phyloP scores from a whole-genome alignment of 2,113 vertebrate species.

The Osmerus eperlanus region DNA sequence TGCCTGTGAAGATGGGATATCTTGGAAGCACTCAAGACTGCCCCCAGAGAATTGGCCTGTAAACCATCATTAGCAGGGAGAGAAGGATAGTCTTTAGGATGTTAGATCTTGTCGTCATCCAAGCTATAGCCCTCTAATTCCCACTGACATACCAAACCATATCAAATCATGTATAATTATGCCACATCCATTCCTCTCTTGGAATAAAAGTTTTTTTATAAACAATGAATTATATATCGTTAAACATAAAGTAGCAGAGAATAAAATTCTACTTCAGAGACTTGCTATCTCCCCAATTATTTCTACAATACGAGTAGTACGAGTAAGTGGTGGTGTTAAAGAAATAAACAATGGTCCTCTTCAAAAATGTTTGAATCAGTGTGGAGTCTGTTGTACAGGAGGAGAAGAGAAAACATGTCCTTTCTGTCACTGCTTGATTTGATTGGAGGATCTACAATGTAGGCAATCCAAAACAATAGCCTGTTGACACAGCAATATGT shows the following conservation, averaged over 20 bases:
- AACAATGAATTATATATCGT: constrained; percentile 61
- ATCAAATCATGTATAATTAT: constrained; percentile 66
- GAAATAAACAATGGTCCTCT: too few relatives aligned
- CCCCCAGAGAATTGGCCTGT: constrained; percentile 69
- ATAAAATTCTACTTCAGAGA: background rate
- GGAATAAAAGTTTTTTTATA: constrained; percentile 52
- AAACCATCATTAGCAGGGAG: constrained; percentile 69
- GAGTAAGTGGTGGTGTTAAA: too few relatives aligned
- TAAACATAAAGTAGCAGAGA: constrained; percentile 41
- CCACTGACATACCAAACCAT: constrained; percentile 69
- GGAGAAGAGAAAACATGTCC: background rate
- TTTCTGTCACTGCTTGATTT: constrained; percentile 26
- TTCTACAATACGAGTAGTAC: too few relatives aligned
- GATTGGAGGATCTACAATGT: constrained; percentile 6
- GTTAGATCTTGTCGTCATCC: constrained; percentile 64
- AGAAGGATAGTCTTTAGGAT: constrained; percentile 67
- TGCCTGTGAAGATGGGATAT: constrained; percentile 65
- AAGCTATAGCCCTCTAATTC: constrained; percentile 58
- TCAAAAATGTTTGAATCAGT: background rate
- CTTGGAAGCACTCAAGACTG: constrained; percentile 62
- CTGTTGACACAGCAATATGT: constrained; percentile 15
- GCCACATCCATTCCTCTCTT: constrained; percentile 55
- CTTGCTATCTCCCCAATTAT: too few relatives aligned
- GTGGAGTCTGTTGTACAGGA: background rate
- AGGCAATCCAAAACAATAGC: constrained; percentile 13